Conservation (phyloP, 2,888 invertebrate genomes). For the Labia minor region DNA sequence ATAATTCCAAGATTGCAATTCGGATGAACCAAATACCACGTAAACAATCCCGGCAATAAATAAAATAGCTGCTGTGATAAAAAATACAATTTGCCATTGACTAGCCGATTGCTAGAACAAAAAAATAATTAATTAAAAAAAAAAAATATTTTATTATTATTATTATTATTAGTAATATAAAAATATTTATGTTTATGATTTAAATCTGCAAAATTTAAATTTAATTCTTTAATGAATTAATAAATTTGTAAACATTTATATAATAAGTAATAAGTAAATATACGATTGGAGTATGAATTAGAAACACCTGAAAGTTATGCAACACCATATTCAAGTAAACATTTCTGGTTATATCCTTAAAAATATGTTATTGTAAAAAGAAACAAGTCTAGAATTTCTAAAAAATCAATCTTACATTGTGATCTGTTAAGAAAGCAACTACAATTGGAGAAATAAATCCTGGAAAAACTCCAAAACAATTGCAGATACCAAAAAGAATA, state of each 20-base stretch:
- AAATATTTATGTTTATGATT: too few relatives aligned
- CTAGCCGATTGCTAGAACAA: slow-evolving; percentile 45
- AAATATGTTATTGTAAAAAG: neutral
- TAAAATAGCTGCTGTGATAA: slow-evolving; percentile 43
- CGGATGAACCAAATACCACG: slow-evolving; percentile 44
- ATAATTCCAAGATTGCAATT: slow-evolving; percentile 48
- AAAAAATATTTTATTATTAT: too few relatives aligned
- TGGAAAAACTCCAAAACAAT: slow-evolving; percentile 45
- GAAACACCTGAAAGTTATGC: too few relatives aligned
- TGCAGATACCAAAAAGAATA: slow-evolving; percentile 49
- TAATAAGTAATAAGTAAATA: neutral
- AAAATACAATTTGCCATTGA: slow-evolving; percentile 51
- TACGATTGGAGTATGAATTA: neutral
- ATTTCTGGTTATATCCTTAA: neutral
- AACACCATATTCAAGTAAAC: too few relatives aligned
- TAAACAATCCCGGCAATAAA: slow-evolving; percentile 43
- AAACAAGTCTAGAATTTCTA: too few relatives aligned
- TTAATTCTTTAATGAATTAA: too few relatives aligned
- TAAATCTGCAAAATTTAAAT: too few relatives aligned
- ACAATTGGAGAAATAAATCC: slow-evolving; percentile 52
- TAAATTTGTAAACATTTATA: too few relatives aligned
- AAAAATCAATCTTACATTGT: slow-evolving; percentile 57
- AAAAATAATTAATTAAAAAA: too few relatives aligned
- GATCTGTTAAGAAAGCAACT: slow-evolving; percentile 49
- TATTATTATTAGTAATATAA: too few relatives aligned